Evolutionary conservation across 2,888 invertebrate genomes (phyloP), one percentile per base, ranked within the genome.

Genomic region (Ophioninae sp.): DNA sequence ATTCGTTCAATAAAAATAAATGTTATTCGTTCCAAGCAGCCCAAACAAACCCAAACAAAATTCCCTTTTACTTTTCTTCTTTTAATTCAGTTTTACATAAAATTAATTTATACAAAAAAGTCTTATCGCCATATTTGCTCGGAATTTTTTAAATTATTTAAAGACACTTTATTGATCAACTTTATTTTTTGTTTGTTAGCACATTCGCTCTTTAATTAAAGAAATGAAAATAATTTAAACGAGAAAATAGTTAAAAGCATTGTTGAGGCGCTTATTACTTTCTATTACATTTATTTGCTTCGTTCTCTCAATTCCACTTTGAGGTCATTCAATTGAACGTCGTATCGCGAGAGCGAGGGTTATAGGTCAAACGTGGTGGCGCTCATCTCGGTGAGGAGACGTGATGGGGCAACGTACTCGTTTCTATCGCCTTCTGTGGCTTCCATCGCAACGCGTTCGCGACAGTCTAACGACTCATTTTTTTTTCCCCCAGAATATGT

Each of bases 351-450:
- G 56, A 61, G 62, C 68, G 61, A 21, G 62, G 72, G 44, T 68
- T 67, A 73, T 70, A 50, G 81, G 50, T 82, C 50, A 73, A 44
- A 77, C 62, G 39, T 67, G 17, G 57, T 39, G 78, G 44, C 44
- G 21, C 64, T 61, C 30, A 76, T 65, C 57, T 37, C 57, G 65
- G 50, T 39, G 72, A 50, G 21, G 67, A 73, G 37, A 75, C 69
- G 65, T 37, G 57, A 70, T 76, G 70, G 70, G 70, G 39, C 64
- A 68, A 68, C 76, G 62, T 37, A 64, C 69, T 82, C 67, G 65
- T 30, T 61, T 73, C 67, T 62, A 30, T 73, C 39, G 72, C 73
- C 64, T 39, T 69, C 65, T 67, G 41, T 70, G 64, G 59, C 30
- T 74, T 74, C 57, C 17, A 74, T 59, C 57, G 69, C 13, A 68